phyloP scores from a whole-genome alignment of 2,888 invertebrate genomes.

The Epinotia demarniana region DNA sequence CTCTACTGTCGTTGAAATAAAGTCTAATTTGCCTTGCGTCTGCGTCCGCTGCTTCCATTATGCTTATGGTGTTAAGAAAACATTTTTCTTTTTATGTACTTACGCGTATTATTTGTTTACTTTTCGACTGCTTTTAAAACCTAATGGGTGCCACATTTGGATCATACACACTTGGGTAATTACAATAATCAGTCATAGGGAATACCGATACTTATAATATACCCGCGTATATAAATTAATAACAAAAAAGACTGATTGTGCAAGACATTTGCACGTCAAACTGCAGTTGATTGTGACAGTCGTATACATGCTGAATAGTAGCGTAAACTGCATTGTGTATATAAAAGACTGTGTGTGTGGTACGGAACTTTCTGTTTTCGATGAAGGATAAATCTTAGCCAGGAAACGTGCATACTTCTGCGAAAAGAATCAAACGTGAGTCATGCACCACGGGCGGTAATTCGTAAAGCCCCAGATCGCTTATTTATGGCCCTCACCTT shows the following conservation, averaged over 20 bases:
- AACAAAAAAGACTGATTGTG: neutral
- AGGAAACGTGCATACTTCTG: neutral
- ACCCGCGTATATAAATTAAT: neutral
- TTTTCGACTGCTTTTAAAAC: neutral
- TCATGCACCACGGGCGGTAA: too few species aligned
- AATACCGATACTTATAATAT: neutral
- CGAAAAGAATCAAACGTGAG: neutral
- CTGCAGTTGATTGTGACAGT: neutral
- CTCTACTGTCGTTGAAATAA: too few species aligned
- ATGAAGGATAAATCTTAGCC: neutral
- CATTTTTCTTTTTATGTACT: too few species aligned
- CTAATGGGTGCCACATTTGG: neutral
- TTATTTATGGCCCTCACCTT: too few species aligned
- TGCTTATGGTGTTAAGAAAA: too few species aligned
- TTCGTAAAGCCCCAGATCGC: too few species aligned
- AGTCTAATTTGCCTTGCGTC: too few species aligned
- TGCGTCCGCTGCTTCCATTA: too few species aligned
- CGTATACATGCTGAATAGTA: neutral
- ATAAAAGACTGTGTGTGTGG: too few species aligned
- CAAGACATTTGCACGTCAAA: neutral
- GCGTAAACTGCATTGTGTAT: neutral
- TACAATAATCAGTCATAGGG: constrained; percentile 7
- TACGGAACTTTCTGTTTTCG: neutral
- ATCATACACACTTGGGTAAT: neutral
- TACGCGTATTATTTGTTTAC: too few species aligned